Conservation (phyloP, 2,888 invertebrate genomes). For the Lamellibrachia columna region DNA sequence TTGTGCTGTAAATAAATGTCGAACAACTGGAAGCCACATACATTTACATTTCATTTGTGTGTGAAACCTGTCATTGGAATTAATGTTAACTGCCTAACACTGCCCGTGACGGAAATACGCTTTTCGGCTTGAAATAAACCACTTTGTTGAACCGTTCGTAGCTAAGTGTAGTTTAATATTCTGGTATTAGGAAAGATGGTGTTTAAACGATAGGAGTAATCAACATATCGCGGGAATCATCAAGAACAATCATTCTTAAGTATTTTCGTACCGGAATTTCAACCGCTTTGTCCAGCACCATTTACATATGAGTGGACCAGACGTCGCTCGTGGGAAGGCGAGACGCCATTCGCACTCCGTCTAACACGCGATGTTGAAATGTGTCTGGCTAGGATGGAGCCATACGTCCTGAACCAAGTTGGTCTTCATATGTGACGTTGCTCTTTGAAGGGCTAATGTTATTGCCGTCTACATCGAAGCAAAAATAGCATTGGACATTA, state of each 20-base stretch:
- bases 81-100: neutral
- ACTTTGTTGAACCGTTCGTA: neutral
- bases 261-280: neutral
- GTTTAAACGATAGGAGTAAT: neutral
- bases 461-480: neutral
- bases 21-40: neutral
- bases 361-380: neutral
- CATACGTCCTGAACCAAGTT: neutral
- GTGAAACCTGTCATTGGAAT: neutral
- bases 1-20: neutral
- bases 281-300: neutral
- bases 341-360: neutral
- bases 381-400: neutral
- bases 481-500: neutral
- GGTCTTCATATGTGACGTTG: neutral
- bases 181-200: neutral
- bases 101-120: neutral
- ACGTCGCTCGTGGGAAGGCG: neutral
- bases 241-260: neutral
- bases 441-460: neutral
- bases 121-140: neutral
- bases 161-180: conserved; percentile 9
- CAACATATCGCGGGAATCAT: neutral
- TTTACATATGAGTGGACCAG: conserved; percentile 4
- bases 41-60: neutral